Conservation (phyloP, 1,140 invertebrate genomes). For the Apolygus lucorum region DNA sequence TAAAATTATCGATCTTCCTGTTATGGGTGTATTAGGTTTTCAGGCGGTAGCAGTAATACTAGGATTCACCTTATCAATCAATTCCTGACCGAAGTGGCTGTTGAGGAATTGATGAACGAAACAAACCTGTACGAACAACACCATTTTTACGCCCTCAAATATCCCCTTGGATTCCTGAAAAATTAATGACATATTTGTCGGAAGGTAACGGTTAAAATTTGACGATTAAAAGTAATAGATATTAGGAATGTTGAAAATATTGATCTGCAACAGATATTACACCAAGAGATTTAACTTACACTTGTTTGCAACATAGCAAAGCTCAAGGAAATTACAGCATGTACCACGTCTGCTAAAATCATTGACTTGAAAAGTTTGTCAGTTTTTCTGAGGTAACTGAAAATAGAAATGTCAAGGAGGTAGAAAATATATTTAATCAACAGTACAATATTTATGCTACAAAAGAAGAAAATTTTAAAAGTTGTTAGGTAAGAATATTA, state of each 20-base stretch:
- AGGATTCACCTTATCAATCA: slow-evolving; percentile 22
- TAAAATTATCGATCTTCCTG: no score
- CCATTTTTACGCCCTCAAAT: slow-evolving; percentile 16
- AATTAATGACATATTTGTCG: not conserved
- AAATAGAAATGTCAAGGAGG: slow-evolving; percentile 1
- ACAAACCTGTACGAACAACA: slow-evolving; percentile 18
- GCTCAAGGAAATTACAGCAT: slow-evolving; percentile 24
- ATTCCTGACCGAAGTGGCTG: slow-evolving; percentile 20
- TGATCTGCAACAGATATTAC: not conserved
- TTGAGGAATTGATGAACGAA: slow-evolving; percentile 24
- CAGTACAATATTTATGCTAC: no score
- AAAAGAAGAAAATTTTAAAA: no score
- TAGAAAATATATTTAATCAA: no score
- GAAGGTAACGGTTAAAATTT: no score
- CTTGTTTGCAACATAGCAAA: slow-evolving; percentile 23
- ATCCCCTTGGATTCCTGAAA: slow-evolving; percentile 23
- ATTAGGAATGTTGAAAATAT: not conserved
- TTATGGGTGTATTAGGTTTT: no score
- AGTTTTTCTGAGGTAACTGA: slow-evolving; percentile 3
- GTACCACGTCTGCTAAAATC: slow-evolving; percentile 20
- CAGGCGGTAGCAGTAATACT: no score
- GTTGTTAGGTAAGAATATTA: no score
- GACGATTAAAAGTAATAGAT: no score
- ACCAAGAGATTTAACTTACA: not conserved
- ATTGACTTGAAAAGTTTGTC: slow-evolving; percentile 6